Conservation (phyloP, 1,140 invertebrate species). For the Bombus vancouverensis region DNA sequence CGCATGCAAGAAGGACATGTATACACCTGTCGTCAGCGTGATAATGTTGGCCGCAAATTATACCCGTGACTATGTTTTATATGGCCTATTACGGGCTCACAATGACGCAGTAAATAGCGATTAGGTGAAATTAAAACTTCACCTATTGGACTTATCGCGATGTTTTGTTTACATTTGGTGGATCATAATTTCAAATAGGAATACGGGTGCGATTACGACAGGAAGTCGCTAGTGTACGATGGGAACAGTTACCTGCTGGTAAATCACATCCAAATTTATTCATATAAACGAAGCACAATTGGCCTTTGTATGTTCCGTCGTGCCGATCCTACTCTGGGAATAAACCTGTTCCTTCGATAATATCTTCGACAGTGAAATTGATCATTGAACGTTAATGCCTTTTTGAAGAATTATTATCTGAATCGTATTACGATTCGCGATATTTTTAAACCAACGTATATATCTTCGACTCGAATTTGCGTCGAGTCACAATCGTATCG, state of each 20-base stretch:
- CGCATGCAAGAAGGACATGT: conserved; percentile 72
- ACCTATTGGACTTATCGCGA: conserved; percentile 56
- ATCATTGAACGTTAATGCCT: too few relatives aligned
- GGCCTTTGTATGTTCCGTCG: background rate
- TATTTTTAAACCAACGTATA: background rate
- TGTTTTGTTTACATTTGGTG: conserved; percentile 64
- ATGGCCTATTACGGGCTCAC: conserved; percentile 60
- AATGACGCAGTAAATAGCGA: conserved; percentile 65
- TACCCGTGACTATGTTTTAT: conserved; percentile 69
- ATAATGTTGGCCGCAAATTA: conserved; percentile 68
- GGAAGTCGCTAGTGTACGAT: conserved; percentile 15
- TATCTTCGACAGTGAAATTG: background rate
- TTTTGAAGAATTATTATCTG: background rate
- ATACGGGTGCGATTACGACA: conserved; percentile 32
- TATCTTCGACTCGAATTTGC: background rate
- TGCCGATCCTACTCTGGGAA: background rate
- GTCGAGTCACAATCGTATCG: background rate
- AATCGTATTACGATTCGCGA: background rate
- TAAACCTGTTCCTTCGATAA: background rate
- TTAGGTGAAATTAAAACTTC: conserved; percentile 70
- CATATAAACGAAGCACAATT: conserved; percentile 4
- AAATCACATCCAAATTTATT: conserved; percentile 36
- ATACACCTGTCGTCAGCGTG: conserved; percentile 70
- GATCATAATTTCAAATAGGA: conserved; percentile 67
- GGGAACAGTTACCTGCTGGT: conserved; percentile 14